Evolutionary conservation across 2,113 vertebrate genomes (phyloP).

Genomic region (Nothoprocta pentlandii): DNA sequence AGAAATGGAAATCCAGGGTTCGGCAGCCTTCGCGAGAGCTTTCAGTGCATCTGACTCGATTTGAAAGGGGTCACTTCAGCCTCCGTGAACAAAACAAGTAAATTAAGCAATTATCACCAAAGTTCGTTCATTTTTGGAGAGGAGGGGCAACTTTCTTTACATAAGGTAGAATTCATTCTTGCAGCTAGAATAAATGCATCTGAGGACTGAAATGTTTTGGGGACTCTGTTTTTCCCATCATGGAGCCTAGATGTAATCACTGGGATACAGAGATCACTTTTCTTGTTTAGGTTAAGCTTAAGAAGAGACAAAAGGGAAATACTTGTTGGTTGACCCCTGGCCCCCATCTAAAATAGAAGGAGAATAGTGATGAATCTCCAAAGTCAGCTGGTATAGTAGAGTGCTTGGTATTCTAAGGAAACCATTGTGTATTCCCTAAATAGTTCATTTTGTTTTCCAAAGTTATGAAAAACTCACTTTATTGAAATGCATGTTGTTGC

Average conservation of each 20-base stretch:
- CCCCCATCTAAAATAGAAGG: conserved; percentile 64
- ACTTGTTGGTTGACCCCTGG: conserved; percentile 74
- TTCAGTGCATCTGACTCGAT: background rate
- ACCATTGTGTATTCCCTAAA: conserved; percentile 82
- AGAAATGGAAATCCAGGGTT: background rate
- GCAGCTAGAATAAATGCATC: background rate
- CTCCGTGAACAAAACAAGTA: background rate
- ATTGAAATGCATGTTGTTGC: conserved; percentile 87
- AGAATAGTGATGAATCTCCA: conserved; percentile 77
- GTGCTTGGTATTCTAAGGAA: conserved; percentile 78
- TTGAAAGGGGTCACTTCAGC: background rate
- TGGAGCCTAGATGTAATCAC: background rate
- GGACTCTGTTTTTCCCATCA: background rate
- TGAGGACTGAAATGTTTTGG: background rate
- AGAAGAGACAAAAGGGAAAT: conserved; percentile 45
- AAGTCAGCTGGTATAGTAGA: conserved; percentile 50
- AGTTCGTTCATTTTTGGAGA: background rate
- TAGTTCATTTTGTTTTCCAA: conserved; percentile 86
- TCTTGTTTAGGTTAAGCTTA: conserved; percentile 29
- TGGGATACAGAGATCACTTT: background rate
- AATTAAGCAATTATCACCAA: background rate
- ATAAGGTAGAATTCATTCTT: background rate
- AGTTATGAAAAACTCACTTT: conserved; percentile 83
- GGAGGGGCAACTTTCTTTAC: background rate
- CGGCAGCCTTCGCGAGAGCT: background rate